Evolutionary conservation across 2,888 invertebrate species (phyloP).

Genomic region (Caenorhabditis japonica): DNA sequence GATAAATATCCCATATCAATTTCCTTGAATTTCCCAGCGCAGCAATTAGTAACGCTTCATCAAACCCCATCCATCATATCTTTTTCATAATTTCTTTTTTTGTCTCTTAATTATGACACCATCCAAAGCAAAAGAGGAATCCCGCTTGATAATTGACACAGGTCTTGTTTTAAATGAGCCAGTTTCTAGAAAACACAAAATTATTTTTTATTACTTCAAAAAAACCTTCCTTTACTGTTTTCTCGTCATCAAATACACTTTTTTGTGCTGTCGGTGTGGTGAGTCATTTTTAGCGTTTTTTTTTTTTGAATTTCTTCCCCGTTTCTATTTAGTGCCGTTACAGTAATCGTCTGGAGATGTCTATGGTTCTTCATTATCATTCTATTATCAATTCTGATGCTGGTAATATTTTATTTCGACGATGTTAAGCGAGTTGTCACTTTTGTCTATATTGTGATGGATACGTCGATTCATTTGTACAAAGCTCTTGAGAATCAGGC

Average conservation of each 20-base stretch:
- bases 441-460: conserved; percentile 29
- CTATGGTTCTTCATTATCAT: conserved; percentile 23
- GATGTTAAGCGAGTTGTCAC: conserved; percentile 18
- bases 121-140: too few species aligned
- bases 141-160: too few species aligned
- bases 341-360: conserved; percentile 34
- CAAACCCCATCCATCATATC: too few species aligned
- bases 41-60: too few species aligned
- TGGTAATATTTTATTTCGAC: conserved; percentile 8
- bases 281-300: neutral
- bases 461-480: conserved; percentile 33
- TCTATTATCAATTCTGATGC: neutral
- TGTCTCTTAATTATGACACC: too few species aligned
- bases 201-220: conserved; percentile 2
- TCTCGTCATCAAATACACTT: conserved; percentile 17
- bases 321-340: too few species aligned
- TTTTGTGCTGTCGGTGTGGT: conserved; percentile 39
- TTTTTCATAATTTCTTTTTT: too few species aligned
- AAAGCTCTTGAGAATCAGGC: conserved; percentile 12
- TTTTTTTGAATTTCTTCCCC: neutral
- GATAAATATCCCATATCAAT: too few species aligned
- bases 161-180: too few species aligned
- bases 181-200: too few species aligned
- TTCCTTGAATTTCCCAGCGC: too few species aligned
- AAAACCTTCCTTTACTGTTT: conserved; percentile 16